Evolutionary conservation across 2,888 invertebrate genomes (phyloP).

Genomic region (Oscheius onirici): DNA sequence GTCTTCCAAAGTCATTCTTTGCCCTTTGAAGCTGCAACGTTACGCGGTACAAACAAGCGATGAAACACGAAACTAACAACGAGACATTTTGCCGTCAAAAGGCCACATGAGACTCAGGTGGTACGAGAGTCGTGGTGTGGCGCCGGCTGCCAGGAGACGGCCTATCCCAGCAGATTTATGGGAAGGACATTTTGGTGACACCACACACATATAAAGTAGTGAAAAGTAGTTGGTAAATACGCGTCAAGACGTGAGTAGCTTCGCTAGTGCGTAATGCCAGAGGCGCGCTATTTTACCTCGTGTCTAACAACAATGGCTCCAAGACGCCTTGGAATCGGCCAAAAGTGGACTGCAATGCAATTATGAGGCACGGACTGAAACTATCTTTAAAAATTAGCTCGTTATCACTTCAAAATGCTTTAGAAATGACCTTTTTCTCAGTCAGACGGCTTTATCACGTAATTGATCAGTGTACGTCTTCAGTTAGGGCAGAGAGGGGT

Average conservation of each 20-base stretch:
- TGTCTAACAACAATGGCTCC: slow-evolving; percentile 12
- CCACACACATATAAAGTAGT: neutral
- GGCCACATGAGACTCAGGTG: slow-evolving; percentile 18
- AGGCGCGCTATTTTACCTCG: too few relatives aligned
- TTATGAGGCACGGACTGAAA: neutral
- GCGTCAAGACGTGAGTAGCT: too few relatives aligned
- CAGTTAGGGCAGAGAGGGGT: neutral
- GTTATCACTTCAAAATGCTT: too few relatives aligned
- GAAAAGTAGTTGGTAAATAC: neutral
- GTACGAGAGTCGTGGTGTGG: slow-evolving; percentile 13
- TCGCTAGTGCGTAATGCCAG: too few relatives aligned
- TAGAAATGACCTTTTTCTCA: neutral
- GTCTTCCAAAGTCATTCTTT: too few relatives aligned
- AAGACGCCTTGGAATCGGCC: neutral
- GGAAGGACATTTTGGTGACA: slow-evolving; percentile 1
- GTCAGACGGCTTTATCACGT: neutral
- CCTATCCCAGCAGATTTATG: slow-evolving; percentile 19
- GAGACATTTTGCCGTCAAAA: too few relatives aligned
- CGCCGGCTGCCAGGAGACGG: slow-evolving; percentile 22
- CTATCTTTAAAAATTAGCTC: too few relatives aligned
- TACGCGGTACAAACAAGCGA: too few relatives aligned
- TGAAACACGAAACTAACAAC: too few relatives aligned
- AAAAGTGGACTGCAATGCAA: slow-evolving; percentile 26
- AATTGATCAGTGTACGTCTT: slow-evolving; percentile 18
- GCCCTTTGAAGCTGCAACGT: too few relatives aligned